Evolutionary conservation across 1,140 invertebrate genomes (phyloP).

Genomic region (Pseudomyrmex flavicornis): DNA sequence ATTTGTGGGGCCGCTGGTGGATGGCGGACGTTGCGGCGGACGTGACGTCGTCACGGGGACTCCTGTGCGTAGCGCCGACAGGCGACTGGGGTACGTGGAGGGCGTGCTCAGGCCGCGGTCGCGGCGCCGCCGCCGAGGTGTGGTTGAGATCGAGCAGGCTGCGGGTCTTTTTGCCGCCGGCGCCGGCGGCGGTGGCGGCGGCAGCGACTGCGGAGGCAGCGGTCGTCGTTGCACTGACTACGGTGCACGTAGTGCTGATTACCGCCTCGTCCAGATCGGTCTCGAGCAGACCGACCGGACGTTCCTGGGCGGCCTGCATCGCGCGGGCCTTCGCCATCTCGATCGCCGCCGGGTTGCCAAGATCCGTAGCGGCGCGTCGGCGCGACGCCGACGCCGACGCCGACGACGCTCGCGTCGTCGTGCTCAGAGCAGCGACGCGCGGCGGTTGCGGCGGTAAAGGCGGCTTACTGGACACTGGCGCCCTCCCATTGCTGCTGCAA

Average conservation of each 20-base stretch:
- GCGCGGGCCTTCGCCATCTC: conserved; percentile 84
- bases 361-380: conserved; percentile 84
- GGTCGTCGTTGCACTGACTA: not conserved
- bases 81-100: conserved; percentile 82
- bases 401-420: conserved; percentile 77
- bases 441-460: conserved; percentile 83
- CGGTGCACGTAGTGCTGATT: conserved; percentile 47
- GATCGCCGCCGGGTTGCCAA: conserved; percentile 83
- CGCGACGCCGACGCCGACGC: conserved; percentile 80
- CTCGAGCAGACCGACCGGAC: conserved; percentile 90
- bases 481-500: conserved; percentile 80
- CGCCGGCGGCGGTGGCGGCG: conserved; percentile 79
- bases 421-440: conserved; percentile 72
- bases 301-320: conserved; percentile 83
- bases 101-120: conserved; percentile 79
- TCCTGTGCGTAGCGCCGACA: conserved; percentile 78
- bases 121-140: conserved; percentile 77
- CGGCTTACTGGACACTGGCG: conserved; percentile 83
- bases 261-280: conserved; percentile 92
- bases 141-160: conserved; percentile 92
- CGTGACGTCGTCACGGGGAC: conserved; percentile 67
- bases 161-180: conserved; percentile 89
- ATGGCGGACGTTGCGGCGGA: conserved; percentile 77
- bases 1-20: conserved; percentile 90
- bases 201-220: conserved; percentile 83